phyloP scores from a whole-genome alignment of 2,797 vertebrate genomes.

The Rallus crepitans region DNA sequence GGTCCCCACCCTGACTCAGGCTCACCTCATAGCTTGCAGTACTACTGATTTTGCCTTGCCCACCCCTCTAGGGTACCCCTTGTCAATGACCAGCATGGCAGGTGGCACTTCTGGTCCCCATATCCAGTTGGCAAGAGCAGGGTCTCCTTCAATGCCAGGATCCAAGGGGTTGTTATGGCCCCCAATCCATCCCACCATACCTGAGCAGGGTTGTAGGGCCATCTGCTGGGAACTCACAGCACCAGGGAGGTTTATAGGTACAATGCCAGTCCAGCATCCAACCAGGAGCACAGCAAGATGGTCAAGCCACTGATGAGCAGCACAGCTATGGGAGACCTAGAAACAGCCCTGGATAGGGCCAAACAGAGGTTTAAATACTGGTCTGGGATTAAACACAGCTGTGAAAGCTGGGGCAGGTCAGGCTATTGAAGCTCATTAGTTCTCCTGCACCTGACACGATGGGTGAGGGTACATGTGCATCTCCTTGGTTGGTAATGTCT shows the following conservation, averaged over 20 bases:
- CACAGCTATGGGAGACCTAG: fast-evolving
- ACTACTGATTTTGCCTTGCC: background rate
- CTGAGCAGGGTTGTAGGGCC: background rate
- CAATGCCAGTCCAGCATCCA: background rate
- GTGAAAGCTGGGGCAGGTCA: background rate
- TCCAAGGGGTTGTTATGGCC: background rate
- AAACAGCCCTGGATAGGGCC: fast-evolving
- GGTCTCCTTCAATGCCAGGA: background rate
- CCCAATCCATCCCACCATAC: background rate
- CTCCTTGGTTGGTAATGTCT: fast-evolving
- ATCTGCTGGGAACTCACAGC: background rate
- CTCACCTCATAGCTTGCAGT: fast-evolving
- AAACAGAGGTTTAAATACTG: fast-evolving
- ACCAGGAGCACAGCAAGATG: fast-evolving
- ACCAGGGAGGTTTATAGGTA: too few relatives aligned
- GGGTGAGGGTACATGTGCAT: fast-evolving
- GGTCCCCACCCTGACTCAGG: background rate
- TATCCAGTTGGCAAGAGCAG: fast-evolving
- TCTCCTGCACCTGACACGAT: background rate
- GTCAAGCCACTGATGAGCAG: background rate
- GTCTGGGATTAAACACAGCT: background rate
- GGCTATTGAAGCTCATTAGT: fast-evolving
- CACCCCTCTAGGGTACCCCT: background rate
- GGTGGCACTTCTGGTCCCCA: background rate
- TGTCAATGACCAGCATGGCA: fast-evolving